Evolutionary conservation across 2,888 invertebrate species (phyloP), one percentile per base, ranked within the genome.

Genomic region (Alitta virens): DNA sequence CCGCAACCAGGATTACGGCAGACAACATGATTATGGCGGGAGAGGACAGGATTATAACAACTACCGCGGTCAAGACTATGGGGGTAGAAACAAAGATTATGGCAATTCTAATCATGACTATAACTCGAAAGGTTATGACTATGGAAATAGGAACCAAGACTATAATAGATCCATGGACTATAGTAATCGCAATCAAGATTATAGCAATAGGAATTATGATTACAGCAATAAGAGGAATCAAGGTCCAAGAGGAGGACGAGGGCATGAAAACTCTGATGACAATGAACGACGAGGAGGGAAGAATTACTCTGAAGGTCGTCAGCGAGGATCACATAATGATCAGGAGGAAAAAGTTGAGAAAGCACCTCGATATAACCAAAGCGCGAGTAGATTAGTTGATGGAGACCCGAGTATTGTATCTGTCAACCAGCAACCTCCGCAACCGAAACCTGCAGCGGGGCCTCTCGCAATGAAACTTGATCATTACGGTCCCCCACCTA

Each of bases 1-100:
- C n/a, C n/a, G n/a, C n/a, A n/a, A n/a, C n/a, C 54, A 54, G 18
- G 54, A 54, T 33, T 54, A 26, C 26, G 24, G 23, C 23, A 49
- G 5, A 21, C 12, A n/a, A n/a, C n/a, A 26, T 7, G 55, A 56
- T 21, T 23, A 42, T 21, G 25, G 43, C 24, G 5, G 43, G 42
- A 42, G 38, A 18, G 38, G 26, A 55, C 5, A 33, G 27, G 21
- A 52, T 23, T 23, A 52, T 52, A 24, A 23, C 14, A 21, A 42
- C 33, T 2, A 27, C 18, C 16, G 23, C 16, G 12, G 40, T 40
- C 16, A 40, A 12, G 40, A 38, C 27, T 25, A 26, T 16, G 2
- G 2, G 9, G 9, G 50, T 9, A 21, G 21, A 50, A 50, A 50
- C 18, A 50, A 21, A 14, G 9, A 50, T 50, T 14, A 50, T 21